Evolutionary conservation across 1,140 invertebrate genomes (phyloP).

Genomic region (Cydia fagiglandana): DNA sequence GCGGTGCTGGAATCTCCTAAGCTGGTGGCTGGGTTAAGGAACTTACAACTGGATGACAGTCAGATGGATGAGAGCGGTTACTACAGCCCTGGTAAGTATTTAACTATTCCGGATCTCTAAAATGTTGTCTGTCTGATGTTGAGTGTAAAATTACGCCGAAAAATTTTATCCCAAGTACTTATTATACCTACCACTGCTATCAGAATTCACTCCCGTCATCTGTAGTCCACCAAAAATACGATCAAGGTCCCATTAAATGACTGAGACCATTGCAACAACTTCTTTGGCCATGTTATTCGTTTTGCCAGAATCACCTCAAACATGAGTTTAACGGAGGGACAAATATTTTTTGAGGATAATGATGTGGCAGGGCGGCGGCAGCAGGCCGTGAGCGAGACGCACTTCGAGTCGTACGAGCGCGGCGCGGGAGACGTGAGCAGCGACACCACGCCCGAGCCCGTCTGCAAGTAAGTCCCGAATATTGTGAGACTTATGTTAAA

Average conservation of each 20-base stretch:
- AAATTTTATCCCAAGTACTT: no score
- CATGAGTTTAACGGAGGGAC: neutral
- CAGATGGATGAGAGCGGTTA: conserved; percentile 73
- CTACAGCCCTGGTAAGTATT: conserved; percentile 62
- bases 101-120: neutral
- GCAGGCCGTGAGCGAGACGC: conserved; percentile 58
- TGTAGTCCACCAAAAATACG: no score
- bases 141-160: no score
- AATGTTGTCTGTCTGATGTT: no score
- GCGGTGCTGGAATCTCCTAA: conserved; percentile 63
- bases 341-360: conserved; percentile 13
- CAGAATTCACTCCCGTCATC: no score
- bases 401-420: conserved; percentile 69
- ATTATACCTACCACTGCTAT: no score
- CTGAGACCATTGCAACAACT: no score
- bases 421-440: conserved; percentile 57
- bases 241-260: no score
- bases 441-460: conserved; percentile 64
- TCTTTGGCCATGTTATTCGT: no score
- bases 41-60: conserved; percentile 68
- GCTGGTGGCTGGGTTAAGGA: conserved; percentile 63
- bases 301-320: neutral
- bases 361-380: conserved; percentile 55
- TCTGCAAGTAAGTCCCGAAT: conserved; percentile 54
- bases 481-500: neutral